A percentile compares a stretch with the other conserved stretches of the same genome.
Conservation (phyloP, 1,140 invertebrate species). For the Dufourea novaeangliae region DNA sequence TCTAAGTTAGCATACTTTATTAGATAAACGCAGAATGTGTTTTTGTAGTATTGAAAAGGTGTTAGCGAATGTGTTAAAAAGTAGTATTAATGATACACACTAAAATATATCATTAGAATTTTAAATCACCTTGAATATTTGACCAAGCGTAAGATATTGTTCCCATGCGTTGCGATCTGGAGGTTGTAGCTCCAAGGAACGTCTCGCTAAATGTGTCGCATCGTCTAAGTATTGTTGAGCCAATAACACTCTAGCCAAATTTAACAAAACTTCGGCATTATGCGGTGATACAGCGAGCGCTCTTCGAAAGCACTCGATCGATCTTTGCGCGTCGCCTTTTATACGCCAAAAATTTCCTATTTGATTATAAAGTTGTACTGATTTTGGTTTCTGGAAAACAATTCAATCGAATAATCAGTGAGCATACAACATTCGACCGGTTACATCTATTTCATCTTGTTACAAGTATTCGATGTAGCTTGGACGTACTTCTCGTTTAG, state of each 20-base stretch:
- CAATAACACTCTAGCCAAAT: slow-evolving; percentile 91
- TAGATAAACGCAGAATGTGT: too few relatives aligned
- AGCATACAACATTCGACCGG: slow-evolving; percentile 10
- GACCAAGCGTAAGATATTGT: slow-evolving; percentile 93
- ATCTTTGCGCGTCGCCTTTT: slow-evolving; percentile 91
- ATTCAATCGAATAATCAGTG: slow-evolving; percentile 33
- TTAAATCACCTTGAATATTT: slow-evolving; percentile 86
- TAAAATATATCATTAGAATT: neutral
- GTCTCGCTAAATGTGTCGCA: slow-evolving; percentile 91
- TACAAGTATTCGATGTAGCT: slow-evolving; percentile 5
- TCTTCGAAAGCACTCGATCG: slow-evolving; percentile 93
- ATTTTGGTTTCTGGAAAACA: slow-evolving; percentile 88
- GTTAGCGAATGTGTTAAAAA: neutral
- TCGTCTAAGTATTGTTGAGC: slow-evolving; percentile 94
- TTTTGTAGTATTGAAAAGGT: too few relatives aligned
- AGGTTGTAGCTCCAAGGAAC: slow-evolving; percentile 88
- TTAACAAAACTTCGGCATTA: slow-evolving; percentile 92
- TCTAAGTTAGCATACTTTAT: too few relatives aligned
- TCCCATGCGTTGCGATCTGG: slow-evolving; percentile 93
- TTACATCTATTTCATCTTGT: neutral
- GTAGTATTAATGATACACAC: neutral
- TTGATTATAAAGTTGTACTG: slow-evolving; percentile 92
- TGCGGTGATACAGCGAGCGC: slow-evolving; percentile 92
- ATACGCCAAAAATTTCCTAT: slow-evolving; percentile 95
- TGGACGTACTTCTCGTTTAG: slow-evolving; percentile 87